phyloP scores from a whole-genome alignment of 2,797 vertebrate genomes.

The Diglossa cyanea region DNA sequence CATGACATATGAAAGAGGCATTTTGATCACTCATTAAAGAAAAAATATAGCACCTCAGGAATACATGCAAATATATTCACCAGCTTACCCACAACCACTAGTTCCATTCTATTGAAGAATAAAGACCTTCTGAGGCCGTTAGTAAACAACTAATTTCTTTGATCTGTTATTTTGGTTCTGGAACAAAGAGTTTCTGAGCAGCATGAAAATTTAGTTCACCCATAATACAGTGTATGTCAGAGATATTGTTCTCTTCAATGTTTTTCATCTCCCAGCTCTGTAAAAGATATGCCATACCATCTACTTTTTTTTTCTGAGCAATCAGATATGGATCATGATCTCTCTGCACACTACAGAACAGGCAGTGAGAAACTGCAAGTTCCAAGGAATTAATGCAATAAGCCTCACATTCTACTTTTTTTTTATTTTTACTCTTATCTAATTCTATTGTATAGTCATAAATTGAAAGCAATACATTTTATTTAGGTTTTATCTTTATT shows the following conservation, averaged over 20 bases:
- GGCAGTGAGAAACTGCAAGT: neutral
- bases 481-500: neutral
- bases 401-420: neutral
- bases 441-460: neutral
- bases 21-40: constrained; percentile 37
- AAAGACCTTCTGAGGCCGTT: neutral
- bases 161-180: constrained; percentile 42
- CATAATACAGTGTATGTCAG: neutral
- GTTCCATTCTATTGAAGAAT: constrained; percentile 17
- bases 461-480: neutral
- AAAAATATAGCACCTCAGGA: constrained; percentile 27
- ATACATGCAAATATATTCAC: constrained; percentile 16
- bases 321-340: neutral
- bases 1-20: neutral
- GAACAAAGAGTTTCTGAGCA: constrained; percentile 36
- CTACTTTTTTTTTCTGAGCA: neutral
- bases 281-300: neutral
- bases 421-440: neutral
- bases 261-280: neutral
- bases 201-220: constrained; percentile 1
- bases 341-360: neutral
- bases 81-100: neutral
- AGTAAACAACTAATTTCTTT: constrained; percentile 38
- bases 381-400: neutral
- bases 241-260: neutral